phyloP scores from a whole-genome alignment of 2,113 vertebrate genomes.

The Antidorcas marsupialis region DNA sequence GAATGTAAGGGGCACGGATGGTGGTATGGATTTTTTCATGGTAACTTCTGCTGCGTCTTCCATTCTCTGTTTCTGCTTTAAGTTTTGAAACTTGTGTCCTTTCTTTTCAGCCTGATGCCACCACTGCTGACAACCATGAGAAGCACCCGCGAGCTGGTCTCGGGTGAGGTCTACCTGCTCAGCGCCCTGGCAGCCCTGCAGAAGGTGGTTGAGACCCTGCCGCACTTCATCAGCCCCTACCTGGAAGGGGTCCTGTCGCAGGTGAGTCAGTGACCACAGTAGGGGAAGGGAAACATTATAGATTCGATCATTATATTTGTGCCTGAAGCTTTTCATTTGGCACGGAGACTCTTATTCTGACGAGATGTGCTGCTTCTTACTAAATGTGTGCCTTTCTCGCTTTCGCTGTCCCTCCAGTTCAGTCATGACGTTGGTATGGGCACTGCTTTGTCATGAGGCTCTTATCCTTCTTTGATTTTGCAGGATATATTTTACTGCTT shows the following conservation, averaged over 20 bases:
- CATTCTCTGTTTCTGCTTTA: background rate
- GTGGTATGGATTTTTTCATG: background rate
- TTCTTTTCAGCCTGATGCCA: slow-evolving; percentile 89
- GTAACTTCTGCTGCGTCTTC: background rate
- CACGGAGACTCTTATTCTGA: background rate
- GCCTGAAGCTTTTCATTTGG: background rate
- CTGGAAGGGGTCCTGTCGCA: slow-evolving; percentile 85
- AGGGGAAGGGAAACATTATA: accelerated
- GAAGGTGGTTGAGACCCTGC: slow-evolving; percentile 89
- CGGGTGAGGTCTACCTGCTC: slow-evolving; percentile 90
- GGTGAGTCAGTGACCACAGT: slow-evolving; percentile 73
- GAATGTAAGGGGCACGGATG: accelerated
- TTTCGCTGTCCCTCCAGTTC: background rate
- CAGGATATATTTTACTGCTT: background rate
- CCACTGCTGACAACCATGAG: slow-evolving; percentile 84
- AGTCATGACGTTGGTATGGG: background rate
- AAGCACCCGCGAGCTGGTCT: slow-evolving; percentile 83
- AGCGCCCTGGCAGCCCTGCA: slow-evolving; percentile 92
- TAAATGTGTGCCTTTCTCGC: background rate
- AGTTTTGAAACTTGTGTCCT: background rate
- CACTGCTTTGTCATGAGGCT: background rate
- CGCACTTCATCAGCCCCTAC: slow-evolving; percentile 95
- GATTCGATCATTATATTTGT: background rate
- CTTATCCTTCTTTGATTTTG: background rate
- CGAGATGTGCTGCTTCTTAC: background rate